Conservation (phyloP, 2,888 invertebrate genomes). For the Cephus pygmeus region DNA sequence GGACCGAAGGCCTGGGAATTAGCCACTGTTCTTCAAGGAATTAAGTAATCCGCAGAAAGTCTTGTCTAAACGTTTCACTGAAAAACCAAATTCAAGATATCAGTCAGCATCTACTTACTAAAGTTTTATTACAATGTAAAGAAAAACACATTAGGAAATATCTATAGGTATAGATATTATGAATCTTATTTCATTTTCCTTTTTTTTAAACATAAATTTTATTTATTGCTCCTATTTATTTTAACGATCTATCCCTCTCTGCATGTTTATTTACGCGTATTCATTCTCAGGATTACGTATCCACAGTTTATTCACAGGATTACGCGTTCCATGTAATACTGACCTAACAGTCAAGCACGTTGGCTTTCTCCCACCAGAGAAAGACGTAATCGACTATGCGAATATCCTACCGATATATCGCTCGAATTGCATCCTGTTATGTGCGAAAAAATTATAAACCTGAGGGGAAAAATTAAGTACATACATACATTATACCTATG, state of each 20-base stretch:
- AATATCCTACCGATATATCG: neutral
- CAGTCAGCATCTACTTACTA: neutral
- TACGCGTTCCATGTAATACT: neutral
- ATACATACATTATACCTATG: too few relatives aligned
- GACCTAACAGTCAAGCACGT: neutral
- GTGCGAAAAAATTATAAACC: neutral
- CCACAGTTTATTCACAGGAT: neutral
- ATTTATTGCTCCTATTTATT: neutral
- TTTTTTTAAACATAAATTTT: neutral
- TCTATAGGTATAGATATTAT: neutral
- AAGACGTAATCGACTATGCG: neutral
- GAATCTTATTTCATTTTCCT: neutral
- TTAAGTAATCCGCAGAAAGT: neutral
- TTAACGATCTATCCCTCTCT: neutral
- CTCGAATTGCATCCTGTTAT: neutral
- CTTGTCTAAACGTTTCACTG: neutral
- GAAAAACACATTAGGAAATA: neutral
- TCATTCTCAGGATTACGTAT: neutral
- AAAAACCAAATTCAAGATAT: neutral
- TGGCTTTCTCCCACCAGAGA: neutral
- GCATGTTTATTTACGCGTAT: neutral
- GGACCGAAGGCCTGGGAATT: neutral
- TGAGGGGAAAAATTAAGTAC: too few relatives aligned
- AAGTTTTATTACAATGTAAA: neutral
- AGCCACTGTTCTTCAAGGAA: neutral